These are phyloP conservation scores for Semotilus atromaculatus DNA, from an alignment of 2,797 vertebrate genomes.

Conservation along the genomic window DNA sequence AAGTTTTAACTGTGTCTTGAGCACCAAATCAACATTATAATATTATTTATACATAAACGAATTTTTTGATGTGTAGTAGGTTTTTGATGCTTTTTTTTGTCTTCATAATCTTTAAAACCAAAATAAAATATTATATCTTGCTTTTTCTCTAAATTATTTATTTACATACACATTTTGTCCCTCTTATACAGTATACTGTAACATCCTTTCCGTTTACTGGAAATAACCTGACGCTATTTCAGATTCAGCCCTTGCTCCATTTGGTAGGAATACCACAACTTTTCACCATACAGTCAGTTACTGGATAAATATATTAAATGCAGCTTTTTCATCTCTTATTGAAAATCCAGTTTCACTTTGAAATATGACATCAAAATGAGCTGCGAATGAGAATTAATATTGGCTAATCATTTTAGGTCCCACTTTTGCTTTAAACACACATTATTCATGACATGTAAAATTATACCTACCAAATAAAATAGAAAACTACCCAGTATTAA, in stretches of 20 bases:
- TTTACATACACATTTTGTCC: not conserved
- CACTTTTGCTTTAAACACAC: not conserved
- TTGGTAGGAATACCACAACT: not conserved
- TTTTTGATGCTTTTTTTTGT: not conserved
- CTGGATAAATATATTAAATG: not conserved
- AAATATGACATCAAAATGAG: not conserved
- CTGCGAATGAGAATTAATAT: not conserved
- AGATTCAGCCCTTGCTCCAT: not conserved
- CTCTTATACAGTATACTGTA: too few species aligned
- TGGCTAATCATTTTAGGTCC: not conserved
- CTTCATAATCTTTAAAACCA: not conserved
- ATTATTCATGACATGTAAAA: not conserved
- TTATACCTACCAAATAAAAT: not conserved
- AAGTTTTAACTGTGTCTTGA: too few species aligned
- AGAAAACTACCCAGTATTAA: not conserved
- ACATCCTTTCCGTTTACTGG: too few species aligned
- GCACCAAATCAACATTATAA: too few species aligned
- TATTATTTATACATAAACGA: too few species aligned
- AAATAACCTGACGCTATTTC: not conserved
- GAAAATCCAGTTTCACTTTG: not conserved
- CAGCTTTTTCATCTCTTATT: not conserved
- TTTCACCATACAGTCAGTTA: not conserved
- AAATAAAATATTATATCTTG: not conserved
- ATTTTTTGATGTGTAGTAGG: not conserved
- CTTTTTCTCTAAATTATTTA: not conserved